Conservation (phyloP, 2,888 invertebrate species). For the Lordiphosa fenestrarum region DNA sequence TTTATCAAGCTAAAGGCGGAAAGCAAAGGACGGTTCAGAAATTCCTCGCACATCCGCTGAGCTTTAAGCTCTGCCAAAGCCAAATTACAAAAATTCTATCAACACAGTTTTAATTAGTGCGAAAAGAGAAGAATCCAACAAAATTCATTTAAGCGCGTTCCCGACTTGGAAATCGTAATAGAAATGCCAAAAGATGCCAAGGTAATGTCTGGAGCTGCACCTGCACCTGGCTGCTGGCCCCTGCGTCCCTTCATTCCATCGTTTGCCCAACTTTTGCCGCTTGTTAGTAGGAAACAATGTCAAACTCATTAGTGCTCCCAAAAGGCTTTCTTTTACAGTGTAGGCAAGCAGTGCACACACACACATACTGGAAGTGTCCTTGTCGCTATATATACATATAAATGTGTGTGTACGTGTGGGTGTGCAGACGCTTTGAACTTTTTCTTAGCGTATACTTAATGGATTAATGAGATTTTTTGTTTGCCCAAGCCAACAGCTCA, state of each 20-base stretch:
- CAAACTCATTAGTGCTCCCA: slow-evolving; percentile 76
- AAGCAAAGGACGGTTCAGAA: slow-evolving; percentile 10
- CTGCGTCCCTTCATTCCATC: background rate
- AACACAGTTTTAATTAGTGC: slow-evolving; percentile 68
- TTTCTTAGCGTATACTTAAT: slow-evolving; percentile 69
- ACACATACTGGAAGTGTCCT: slow-evolving; percentile 32
- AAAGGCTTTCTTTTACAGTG: slow-evolving; percentile 71
- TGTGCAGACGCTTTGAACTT: slow-evolving; percentile 65
- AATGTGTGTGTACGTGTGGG: slow-evolving; percentile 31
- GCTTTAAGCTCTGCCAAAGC: slow-evolving; percentile 35
- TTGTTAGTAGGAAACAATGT: slow-evolving; percentile 75
- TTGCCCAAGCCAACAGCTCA: slow-evolving; percentile 67
- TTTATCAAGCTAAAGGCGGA: slow-evolving; percentile 57
- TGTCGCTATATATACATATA: slow-evolving; percentile 8
- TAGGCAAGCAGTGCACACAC: slow-evolving; percentile 47
- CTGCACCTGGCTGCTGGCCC: slow-evolving; percentile 7
- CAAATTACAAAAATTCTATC: slow-evolving; percentile 49
- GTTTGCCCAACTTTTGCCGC: slow-evolving; percentile 60
- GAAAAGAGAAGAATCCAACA: slow-evolving; percentile 33
- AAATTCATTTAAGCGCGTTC: slow-evolving; percentile 55
- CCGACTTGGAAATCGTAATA: slow-evolving; percentile 57
- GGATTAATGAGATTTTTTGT: slow-evolving; percentile 74
- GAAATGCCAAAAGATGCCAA: slow-evolving; percentile 66
- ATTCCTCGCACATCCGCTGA: slow-evolving; percentile 24
- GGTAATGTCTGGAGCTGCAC: slow-evolving; percentile 57